phyloP scores from a whole-genome alignment of 2,797 vertebrate genomes.

The Aldrovandia affinis region DNA sequence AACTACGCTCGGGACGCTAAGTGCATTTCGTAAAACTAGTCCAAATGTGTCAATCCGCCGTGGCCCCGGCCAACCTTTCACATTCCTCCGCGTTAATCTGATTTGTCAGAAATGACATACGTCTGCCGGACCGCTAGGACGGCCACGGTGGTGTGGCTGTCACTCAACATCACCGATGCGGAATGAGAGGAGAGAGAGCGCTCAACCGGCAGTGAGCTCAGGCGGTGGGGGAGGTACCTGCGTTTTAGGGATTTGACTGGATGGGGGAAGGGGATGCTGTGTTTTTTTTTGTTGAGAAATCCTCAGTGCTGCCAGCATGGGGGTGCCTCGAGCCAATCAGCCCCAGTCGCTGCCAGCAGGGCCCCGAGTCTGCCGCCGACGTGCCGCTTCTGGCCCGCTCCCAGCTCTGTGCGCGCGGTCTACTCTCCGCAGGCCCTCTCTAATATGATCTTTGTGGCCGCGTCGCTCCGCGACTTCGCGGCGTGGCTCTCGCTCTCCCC shows the following conservation, averaged over 20 bases:
- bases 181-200: background rate
- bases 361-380: background rate
- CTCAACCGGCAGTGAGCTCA: background rate
- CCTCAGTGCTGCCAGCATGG: background rate
- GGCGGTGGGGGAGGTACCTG: background rate
- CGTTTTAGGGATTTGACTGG: background rate
- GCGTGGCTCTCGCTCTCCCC: background rate
- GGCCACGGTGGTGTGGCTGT: background rate
- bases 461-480: background rate
- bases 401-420: constrained; percentile 35
- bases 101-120: background rate
- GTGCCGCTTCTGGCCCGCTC: constrained; percentile 30
- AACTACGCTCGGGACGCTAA: too few species aligned
- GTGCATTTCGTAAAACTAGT: background rate
- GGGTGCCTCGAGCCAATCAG: background rate
- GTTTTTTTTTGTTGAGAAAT: too few species aligned
- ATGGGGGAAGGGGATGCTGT: background rate
- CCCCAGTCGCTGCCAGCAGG: constrained; percentile 11
- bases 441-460: constrained; percentile 20
- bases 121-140: background rate
- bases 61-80: background rate
- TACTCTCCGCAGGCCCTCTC: constrained; percentile 41
- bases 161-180: background rate
- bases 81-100: constrained; percentile 9
- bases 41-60: background rate